Percentiles rank a stretch among this genome's conserved stretches.
Evolutionary conservation across 1,140 invertebrate species (phyloP).

Genomic region (Hyles euphorbiae): DNA sequence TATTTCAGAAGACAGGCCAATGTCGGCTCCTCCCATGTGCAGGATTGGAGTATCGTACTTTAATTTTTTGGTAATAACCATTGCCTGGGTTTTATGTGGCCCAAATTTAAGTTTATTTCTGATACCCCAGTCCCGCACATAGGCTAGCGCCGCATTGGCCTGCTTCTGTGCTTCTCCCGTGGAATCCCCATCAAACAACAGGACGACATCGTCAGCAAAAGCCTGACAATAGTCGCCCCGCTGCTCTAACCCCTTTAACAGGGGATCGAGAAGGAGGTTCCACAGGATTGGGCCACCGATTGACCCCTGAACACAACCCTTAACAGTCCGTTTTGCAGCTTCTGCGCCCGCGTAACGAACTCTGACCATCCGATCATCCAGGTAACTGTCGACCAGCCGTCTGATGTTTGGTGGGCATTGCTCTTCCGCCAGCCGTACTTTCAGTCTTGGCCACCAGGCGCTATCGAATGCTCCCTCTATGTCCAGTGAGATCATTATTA

Average conservation of each 20-base stretch:
- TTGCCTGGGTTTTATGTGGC: neutral
- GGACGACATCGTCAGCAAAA: neutral
- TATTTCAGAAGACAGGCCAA: neutral
- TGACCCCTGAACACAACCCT: too few relatives aligned
- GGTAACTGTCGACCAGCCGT: too few relatives aligned
- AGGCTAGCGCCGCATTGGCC: conserved; percentile 3
- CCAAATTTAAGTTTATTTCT: neutral
- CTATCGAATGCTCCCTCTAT: too few relatives aligned
- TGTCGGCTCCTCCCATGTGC: neutral
- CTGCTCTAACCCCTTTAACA: neutral
- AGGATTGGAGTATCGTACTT: conserved; percentile 7
- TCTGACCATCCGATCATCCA: too few relatives aligned
- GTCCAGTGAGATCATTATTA: too few relatives aligned
- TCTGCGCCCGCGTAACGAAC: too few relatives aligned
- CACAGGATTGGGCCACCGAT: neutral
- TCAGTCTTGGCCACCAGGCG: too few relatives aligned
- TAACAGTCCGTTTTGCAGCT: too few relatives aligned
- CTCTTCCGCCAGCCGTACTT: too few relatives aligned
- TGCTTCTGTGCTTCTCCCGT: neutral
- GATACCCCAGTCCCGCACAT: neutral
- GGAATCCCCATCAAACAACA: neutral
- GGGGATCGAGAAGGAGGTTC: neutral
- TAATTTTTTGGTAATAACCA: conserved; percentile 8
- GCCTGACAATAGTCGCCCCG: neutral
- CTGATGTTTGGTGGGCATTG: too few relatives aligned